A percentile compares a stretch with the other conserved stretches of the same genome.
phyloP scores from a whole-genome alignment of 2,113 vertebrate genomes.

The Rhea americana region DNA sequence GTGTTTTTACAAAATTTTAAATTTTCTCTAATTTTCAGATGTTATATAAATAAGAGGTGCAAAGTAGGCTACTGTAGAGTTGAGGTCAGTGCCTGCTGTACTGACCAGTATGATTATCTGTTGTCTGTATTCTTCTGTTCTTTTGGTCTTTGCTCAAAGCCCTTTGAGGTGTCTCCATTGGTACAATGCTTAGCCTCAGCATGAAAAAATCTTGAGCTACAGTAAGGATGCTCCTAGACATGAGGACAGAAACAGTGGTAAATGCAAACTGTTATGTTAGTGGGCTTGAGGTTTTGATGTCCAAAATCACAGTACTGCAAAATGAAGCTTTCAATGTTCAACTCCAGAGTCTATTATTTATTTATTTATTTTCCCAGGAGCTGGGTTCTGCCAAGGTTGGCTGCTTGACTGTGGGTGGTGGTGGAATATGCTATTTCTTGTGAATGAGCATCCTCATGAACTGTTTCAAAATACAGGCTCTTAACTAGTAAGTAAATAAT shows the following conservation, averaged over 20 bases:
- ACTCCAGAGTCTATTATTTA: neutral
- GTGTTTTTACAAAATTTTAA: neutral
- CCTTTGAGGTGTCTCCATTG: neutral
- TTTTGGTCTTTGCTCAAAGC: neutral
- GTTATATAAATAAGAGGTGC: accelerated
- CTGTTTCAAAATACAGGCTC: neutral
- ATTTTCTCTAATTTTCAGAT: neutral
- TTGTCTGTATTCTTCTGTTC: neutral
- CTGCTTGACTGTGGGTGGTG: neutral
- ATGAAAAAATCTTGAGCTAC: neutral
- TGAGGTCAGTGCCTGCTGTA: neutral
- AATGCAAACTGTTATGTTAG: neutral
- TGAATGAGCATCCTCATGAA: neutral
- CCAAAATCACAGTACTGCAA: neutral
- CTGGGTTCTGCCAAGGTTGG: neutral
- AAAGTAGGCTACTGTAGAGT: neutral
- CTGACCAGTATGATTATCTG: neutral
- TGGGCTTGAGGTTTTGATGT: neutral
- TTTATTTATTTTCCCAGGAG: neutral
- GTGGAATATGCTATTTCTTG: neutral
- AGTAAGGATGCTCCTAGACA: neutral
- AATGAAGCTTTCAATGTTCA: neutral
- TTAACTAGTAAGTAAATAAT: neutral
- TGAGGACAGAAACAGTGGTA: neutral
- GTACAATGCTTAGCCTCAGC: neutral